Conservation (phyloP, 2,888 invertebrate genomes). For the Polydrusus pterygomalis region DNA sequence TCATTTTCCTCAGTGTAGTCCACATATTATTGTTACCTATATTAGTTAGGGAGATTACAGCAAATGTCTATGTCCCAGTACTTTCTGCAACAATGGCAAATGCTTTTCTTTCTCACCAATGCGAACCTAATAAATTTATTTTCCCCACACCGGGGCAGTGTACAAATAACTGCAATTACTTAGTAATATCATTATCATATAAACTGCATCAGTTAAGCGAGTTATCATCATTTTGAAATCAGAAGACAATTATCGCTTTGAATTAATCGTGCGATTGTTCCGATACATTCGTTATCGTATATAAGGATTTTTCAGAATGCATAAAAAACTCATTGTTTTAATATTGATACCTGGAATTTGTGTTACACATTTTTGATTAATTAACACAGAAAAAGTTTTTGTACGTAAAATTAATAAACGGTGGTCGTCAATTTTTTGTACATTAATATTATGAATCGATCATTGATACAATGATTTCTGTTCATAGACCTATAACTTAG, state of each 20-base stretch:
- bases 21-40: too few species aligned
- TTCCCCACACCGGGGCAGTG: neutral
- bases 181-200: constrained; percentile 42
- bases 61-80: too few species aligned
- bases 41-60: too few species aligned
- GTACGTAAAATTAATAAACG: too few species aligned
- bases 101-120: neutral
- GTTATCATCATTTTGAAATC: constrained; percentile 49
- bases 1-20: too few species aligned
- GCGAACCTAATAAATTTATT: constrained; percentile 1
- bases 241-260: constrained; percentile 40
- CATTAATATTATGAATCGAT: too few species aligned
- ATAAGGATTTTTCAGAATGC: constrained; percentile 6
- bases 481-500: too few species aligned
- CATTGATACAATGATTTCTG: too few species aligned
- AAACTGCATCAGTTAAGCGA: constrained; percentile 44
- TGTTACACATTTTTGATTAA: too few species aligned
- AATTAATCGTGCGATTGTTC: constrained; percentile 44
- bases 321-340: constrained; percentile 11
- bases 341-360: neutral
- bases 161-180: constrained; percentile 47
- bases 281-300: constrained; percentile 39
- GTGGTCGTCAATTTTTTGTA: too few species aligned
- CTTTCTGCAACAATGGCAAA: too few species aligned
- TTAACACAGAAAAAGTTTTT: too few species aligned